Percentiles rank a stretch among this genome's conserved stretches.
These are phyloP conservation scores for Mugil cephalus DNA, from an alignment of 2,113 vertebrate species.

Conservation along the genomic window DNA sequence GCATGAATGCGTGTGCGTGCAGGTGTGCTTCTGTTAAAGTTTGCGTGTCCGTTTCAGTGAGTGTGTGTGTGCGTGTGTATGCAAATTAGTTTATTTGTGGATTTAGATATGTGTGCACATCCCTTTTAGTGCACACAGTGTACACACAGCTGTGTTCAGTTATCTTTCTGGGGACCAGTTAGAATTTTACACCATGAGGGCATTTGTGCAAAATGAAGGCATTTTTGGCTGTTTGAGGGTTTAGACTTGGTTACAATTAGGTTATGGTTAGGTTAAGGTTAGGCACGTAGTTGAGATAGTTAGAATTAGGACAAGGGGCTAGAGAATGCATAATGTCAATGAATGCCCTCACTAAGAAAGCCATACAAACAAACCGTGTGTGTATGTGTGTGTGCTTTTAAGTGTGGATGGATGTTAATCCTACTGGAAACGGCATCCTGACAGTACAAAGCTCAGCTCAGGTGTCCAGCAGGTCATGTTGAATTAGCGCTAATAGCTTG, in stretches of 20 bases:
- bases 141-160: not conserved
- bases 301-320: too few relatives aligned
- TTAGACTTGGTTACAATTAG: too few relatives aligned
- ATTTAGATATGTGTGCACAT: not conserved
- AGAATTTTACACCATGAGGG: too few relatives aligned
- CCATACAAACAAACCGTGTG: not conserved
- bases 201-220: too few relatives aligned
- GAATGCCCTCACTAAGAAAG: too few relatives aligned
- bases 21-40: not conserved
- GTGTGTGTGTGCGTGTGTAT: not conserved
- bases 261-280: too few relatives aligned
- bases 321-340: too few relatives aligned
- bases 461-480: constrained; percentile 64
- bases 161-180: too few relatives aligned
- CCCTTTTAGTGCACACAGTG: not conserved
- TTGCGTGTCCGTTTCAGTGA: not conserved
- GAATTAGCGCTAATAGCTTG: constrained; percentile 29
- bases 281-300: too few relatives aligned
- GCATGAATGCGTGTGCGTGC: not conserved
- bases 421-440: constrained; percentile 28
- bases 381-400: constrained; percentile 5
- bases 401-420: constrained; percentile 62
- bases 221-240: too few relatives aligned
- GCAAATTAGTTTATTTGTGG: constrained; percentile 5
- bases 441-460: constrained; percentile 58